Base-by-base conservation (phyloP, 2,113 vertebrate genomes). In the Edolisoma coerulescens region DNA sequence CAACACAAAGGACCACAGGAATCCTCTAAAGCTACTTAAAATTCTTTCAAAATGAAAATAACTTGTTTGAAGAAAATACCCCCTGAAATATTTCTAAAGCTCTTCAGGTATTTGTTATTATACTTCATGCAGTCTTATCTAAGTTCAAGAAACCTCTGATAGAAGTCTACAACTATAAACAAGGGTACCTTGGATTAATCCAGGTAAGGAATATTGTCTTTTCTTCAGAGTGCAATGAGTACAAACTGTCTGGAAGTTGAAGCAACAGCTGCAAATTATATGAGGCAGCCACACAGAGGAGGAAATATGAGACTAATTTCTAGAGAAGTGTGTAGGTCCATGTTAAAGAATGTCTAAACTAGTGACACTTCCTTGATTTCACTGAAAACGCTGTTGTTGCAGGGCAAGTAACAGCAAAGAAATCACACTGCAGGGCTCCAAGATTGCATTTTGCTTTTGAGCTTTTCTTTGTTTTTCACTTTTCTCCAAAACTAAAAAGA, bases 11-110 rank as follows among this genome's bases (percentile, higher is more conserved):
- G 50, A 91, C 42, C 23, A 39, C 47, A 64, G 37, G 37, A 89
- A 91, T 89, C 61, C 22, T 82, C 52, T 79, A 89, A 91, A 92
- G 28, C 77, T 91, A 52, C 60, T 92, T 95, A 84, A 89, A 93
- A 95, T 91, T 87, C 23, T 83, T 95, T 50, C 23, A 49, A 76
- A 84, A 91, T 52, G 3, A 56, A 93, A 91, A 94, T 84, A 77
- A 76, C 14, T 17, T 1, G 0, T 52, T 93, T 84, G 32, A 89
- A 91, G 68, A 95, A 89, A 89, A 91, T 56, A 41, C 17, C 7
- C 60, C 13, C 64, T 90, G 60, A 81, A 92, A 52, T 90, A 84
- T 78, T 87, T 84, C 32, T 69, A 82, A 93, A 93, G 57, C 57
- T 91, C 21, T 79, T 87, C 83, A 73, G 17, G 9, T 82, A 80